Conservation (phyloP, 92 coral and sea anemone species). For the Heteractis magnifica region DNA sequence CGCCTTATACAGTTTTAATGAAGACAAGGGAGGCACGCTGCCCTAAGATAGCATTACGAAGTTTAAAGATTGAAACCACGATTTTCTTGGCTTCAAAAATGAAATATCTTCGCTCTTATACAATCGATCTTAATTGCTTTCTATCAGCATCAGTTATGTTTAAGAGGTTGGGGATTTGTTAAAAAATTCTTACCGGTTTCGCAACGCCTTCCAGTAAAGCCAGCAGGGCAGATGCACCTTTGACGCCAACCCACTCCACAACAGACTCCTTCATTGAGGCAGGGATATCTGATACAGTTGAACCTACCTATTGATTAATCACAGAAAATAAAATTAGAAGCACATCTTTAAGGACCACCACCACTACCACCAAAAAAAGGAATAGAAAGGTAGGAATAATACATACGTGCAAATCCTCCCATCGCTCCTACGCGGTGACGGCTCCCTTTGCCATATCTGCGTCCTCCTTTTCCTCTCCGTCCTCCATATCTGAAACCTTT, state of each 20-base stretch:
- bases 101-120: neutral
- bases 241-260: neutral
- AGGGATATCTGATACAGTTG: conserved; percentile 15
- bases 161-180: no score
- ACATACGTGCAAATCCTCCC: conserved; percentile 2
- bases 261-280: conserved; percentile 18
- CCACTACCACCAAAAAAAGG: neutral
- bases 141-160: neutral
- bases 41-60: no score
- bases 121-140: neutral
- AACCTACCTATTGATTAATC: neutral
- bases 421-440: neutral
- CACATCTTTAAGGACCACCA: neutral
- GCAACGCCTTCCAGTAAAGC: conserved; percentile 16
- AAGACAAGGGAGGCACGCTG: no score
- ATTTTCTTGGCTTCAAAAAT: no score
- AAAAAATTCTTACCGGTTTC: neutral
- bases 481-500: neutral
- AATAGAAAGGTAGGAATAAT: neutral
- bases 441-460: neutral
- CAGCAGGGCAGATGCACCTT: conserved; percentile 25
- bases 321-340: neutral
- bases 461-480: neutral
- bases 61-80: no score
- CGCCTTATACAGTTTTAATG: no score